Conservation (phyloP, 1,140 invertebrate genomes). For the Matsumurasca onukii region DNA sequence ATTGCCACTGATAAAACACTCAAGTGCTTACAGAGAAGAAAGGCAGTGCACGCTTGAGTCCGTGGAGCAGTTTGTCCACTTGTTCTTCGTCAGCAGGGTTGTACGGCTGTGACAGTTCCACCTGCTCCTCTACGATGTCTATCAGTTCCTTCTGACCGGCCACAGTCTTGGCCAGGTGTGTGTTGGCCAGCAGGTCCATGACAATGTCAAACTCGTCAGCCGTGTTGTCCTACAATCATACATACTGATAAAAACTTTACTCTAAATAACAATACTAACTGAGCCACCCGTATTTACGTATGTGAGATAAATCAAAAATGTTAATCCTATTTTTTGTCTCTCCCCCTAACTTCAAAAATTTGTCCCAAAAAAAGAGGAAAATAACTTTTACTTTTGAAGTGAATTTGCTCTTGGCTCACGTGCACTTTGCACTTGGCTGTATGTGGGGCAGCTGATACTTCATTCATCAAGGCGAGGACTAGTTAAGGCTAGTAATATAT, state of each 20-base stretch:
- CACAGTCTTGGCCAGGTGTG: conserved; percentile 76
- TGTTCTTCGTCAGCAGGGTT: conserved; percentile 67
- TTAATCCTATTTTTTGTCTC: no score
- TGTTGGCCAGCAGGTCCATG: conserved; percentile 80
- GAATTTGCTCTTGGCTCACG: no score
- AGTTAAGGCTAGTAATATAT: no score
- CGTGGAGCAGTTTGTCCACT: conserved; percentile 79
- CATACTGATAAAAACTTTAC: not conserved
- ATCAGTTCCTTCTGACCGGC: conserved; percentile 84
- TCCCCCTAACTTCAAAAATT: no score
- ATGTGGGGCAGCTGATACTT: no score
- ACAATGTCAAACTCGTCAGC: conserved; percentile 90
- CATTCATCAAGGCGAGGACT: no score
- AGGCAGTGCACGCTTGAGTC: conserved; percentile 78
- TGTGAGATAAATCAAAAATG: not conserved
- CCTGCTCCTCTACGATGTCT: conserved; percentile 79
- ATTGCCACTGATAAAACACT: no score
- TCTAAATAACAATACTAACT: not conserved
- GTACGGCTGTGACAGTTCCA: conserved; percentile 72
- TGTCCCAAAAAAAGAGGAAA: no score
- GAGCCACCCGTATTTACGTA: not conserved
- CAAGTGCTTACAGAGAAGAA: conserved; percentile 83
- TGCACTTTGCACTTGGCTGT: no score
- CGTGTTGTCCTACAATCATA: conserved; percentile 73
- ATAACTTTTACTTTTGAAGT: no score